Evolutionary conservation across 1,140 invertebrate genomes (phyloP).

Genomic region (Piezodorus guildinii): DNA sequence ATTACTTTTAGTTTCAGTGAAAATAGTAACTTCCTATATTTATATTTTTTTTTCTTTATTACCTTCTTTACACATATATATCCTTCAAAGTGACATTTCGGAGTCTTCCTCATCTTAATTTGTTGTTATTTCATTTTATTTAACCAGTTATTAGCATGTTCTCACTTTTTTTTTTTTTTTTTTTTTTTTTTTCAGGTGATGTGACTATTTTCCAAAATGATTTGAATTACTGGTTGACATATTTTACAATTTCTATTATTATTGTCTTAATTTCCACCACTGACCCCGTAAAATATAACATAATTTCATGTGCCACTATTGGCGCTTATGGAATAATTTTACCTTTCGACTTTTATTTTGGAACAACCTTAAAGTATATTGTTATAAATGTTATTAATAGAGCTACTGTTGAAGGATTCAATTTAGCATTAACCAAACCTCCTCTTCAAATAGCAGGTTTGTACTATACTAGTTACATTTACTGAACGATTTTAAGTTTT

Average conservation of each 20-base stretch:
- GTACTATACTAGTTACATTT: not conserved
- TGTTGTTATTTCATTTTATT: too few species aligned
- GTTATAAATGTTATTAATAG: constrained; percentile 51
- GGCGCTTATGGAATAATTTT: constrained; percentile 49
- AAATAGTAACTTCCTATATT: too few species aligned
- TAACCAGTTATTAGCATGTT: too few species aligned
- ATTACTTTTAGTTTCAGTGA: not conserved
- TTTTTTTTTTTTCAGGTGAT: constrained; percentile 17
- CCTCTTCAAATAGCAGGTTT: constrained; percentile 50
- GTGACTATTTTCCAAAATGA: constrained; percentile 34
- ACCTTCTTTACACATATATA: too few species aligned
- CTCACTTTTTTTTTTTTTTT: not conserved
- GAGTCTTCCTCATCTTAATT: too few species aligned
- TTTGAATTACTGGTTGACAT: constrained; percentile 49
- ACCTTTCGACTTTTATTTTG: constrained; percentile 49
- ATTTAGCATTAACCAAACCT: constrained; percentile 44
- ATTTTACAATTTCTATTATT: constrained; percentile 40
- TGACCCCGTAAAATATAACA: constrained; percentile 43
- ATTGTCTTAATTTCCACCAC: constrained; percentile 39
- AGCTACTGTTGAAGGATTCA: constrained; percentile 44
- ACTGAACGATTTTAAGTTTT: too few species aligned
- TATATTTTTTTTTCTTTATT: too few species aligned
- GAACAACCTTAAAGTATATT: constrained; percentile 55
- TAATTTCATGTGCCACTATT: constrained; percentile 47
- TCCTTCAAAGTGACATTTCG: too few species aligned